Conservation (phyloP, 2,113 vertebrate species). For the Macrotis lagotis region DNA sequence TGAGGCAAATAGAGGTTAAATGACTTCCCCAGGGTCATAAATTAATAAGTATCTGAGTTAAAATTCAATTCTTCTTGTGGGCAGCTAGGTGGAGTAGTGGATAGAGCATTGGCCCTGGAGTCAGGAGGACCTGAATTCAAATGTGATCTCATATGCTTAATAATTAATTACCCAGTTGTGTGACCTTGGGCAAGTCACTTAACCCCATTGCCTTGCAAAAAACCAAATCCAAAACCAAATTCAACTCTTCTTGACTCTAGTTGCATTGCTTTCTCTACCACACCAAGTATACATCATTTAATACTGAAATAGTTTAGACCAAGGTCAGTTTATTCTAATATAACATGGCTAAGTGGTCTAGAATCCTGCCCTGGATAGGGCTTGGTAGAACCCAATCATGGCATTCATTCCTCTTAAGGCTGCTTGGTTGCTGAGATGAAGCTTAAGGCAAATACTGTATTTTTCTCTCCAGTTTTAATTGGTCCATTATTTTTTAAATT, state of each 20-base stretch:
- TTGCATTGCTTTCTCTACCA: neutral
- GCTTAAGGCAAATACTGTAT: constrained; percentile 62
- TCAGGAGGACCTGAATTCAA: no score
- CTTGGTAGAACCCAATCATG: neutral
- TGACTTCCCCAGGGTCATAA: neutral
- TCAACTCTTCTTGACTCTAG: neutral
- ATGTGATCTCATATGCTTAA: no score
- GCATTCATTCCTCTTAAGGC: constrained; percentile 21
- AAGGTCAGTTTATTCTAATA: neutral
- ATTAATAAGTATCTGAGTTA: neutral
- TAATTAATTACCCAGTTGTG: no score
- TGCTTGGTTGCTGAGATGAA: constrained; percentile 60
- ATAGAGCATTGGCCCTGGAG: no score
- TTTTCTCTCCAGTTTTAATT: constrained; percentile 70
- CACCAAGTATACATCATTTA: neutral
- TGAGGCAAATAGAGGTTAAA: neutral
- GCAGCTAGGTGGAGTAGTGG: no score
- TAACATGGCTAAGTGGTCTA: neutral
- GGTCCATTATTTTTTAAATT: constrained; percentile 77
- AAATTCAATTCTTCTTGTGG: no score
- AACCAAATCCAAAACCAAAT: no score
- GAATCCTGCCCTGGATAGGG: neutral
- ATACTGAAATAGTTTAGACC: neutral
- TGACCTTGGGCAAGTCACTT: no score
- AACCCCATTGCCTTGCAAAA: no score